Base-by-base conservation (phyloP, 2,797 vertebrate species). In the Enteromius viviparus region DNA sequence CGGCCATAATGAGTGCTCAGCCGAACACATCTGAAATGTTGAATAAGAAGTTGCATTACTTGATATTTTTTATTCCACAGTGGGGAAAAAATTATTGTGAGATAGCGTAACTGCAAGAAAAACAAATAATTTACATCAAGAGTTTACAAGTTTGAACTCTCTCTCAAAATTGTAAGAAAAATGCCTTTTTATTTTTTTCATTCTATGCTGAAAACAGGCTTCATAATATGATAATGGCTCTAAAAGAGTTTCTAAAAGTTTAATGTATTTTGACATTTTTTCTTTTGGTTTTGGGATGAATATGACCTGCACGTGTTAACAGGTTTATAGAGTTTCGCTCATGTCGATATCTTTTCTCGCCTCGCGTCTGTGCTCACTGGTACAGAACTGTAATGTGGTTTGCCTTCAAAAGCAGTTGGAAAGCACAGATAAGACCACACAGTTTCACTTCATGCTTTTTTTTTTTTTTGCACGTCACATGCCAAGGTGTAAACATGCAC, bases 391-490 rank as follows among this genome's bases (percentile, higher is more conserved):
- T 60, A 58, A 87, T 76, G 85, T 23, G 75, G 80, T 78, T 72
- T 71, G 82, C 65, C 72, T 65, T 75, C 69, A 80, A 75, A 80
- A 76, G 29, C 93, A 89, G 91, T 93, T 92, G 93, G 92, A 81
- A 80, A 62, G 87, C 87, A 70, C 76, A 92, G 93, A 94, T 93
- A 94, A 94, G 89, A 45, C 47, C 78, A 83, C 81, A 85, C 89
- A 87, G 87, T 91, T 93, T 92, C 87, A 90, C 88, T 91, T 89
- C 60, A 40, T 77, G 66, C 19, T 62, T 55, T 45, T 60, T 58
- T 69, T 29, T 47, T 66, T 32, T 51, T 34, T 29, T 34, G n/a
- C 9, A 11, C 3, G 0, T 64, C 60, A 29, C 70, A 32, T 53
- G 71, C 74, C 19, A 47, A 81, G 58, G 66, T 84, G 62, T 53